These are phyloP conservation scores for Lanius collurio DNA, from an alignment of 2,113 vertebrate species.

Conservation along the genomic window DNA sequence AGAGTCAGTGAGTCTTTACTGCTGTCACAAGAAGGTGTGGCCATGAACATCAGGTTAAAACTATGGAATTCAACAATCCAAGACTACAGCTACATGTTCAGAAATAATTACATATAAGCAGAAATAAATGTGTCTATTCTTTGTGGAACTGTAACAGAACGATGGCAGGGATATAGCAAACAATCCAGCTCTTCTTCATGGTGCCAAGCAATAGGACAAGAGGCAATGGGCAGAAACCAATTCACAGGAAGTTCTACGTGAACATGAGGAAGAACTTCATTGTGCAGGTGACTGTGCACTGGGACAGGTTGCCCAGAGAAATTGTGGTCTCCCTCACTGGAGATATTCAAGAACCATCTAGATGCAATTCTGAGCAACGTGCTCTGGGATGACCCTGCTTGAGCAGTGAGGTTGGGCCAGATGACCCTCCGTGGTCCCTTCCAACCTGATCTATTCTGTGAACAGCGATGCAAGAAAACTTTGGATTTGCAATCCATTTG, in stretches of 20 bases:
- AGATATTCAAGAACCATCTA: not conserved
- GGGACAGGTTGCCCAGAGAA: not conserved
- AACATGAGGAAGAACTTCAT: not conserved
- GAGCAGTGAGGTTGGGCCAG: not conserved
- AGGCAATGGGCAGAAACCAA: not conserved
- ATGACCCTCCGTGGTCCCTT: not conserved
- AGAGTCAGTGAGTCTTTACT: not conserved
- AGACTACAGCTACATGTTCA: not conserved
- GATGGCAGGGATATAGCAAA: not conserved
- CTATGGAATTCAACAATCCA: not conserved
- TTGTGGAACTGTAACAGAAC: not conserved
- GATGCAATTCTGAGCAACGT: not conserved
- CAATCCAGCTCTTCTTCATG: not conserved
- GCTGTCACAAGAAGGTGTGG: not conserved
- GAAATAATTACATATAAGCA: not conserved
- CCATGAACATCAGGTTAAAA: not conserved
- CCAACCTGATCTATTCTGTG: not conserved
- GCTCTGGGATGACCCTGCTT: not conserved
- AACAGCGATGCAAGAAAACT: not conserved
- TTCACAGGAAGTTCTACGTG: not conserved
- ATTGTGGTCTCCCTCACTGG: not conserved
- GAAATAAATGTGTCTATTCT: not conserved
- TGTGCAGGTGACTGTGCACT: rapidly evolving
- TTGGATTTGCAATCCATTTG: not conserved
- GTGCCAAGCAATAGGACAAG: not conserved